Percentiles rank a stretch among this genome's conserved stretches.
phyloP scores from a whole-genome alignment of 2,797 vertebrate genomes.

The Sebastes vulpes region DNA sequence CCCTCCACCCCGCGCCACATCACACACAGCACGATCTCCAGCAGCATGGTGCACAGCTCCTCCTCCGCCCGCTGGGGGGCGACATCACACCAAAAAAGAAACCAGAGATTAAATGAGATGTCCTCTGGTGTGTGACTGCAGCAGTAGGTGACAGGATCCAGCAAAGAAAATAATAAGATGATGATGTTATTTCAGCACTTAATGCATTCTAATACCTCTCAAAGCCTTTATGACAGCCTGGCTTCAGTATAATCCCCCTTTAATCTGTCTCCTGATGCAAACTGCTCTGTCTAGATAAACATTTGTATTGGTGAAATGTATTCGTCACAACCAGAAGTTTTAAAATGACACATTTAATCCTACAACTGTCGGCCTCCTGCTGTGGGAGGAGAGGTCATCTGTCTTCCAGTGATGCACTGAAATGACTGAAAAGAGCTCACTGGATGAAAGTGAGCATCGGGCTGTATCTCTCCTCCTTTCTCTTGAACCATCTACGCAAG shows the following conservation, averaged over 20 bases:
- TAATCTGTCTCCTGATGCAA: not conserved
- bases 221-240: not conserved
- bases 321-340: not conserved
- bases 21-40: conserved; percentile 90
- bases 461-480: no score
- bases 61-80: conserved; percentile 89
- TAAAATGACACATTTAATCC: not conserved
- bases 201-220: not conserved
- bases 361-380: not conserved
- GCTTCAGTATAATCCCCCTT: not conserved
- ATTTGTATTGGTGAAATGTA: not conserved
- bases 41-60: conserved; percentile 91
- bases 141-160: not conserved
- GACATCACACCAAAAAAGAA: conserved; percentile 24
- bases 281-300: not conserved
- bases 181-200: not conserved
- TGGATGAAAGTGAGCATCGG: conserved; percentile 18
- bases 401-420: not conserved
- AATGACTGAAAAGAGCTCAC: not conserved
- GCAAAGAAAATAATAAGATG: not conserved
- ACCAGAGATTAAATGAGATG: not conserved
- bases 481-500: no score
- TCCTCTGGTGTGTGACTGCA: not conserved
- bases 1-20: conserved; percentile 97
- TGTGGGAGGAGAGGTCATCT: not conserved